A percentile compares a stretch with the other conserved stretches of the same genome.
Conservation (phyloP, 2,113 vertebrate genomes). For the Marmota monax region DNA sequence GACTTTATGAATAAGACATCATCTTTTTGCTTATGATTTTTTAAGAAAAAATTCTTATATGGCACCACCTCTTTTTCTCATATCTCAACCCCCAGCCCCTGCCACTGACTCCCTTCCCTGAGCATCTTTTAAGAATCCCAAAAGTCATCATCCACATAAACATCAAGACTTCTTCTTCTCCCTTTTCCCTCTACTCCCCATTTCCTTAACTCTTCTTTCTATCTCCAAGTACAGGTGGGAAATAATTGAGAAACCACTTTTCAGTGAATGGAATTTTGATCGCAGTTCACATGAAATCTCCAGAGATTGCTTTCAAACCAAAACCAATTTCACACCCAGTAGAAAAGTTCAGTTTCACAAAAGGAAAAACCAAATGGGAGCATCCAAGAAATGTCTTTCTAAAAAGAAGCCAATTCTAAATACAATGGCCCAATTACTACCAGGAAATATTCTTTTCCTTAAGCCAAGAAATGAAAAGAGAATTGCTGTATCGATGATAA, state of each 20-base stretch:
- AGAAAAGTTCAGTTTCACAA: constrained; percentile 51
- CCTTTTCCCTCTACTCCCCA: neutral
- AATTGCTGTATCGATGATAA: neutral
- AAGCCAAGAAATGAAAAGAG: constrained; percentile 30
- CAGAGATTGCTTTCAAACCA: constrained; percentile 64
- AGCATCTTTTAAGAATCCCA: neutral
- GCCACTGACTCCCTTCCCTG: neutral
- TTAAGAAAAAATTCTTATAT: neutral
- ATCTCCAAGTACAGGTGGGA: neutral
- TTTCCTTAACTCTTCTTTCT: constrained; percentile 47
- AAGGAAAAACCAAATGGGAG: constrained; percentile 58
- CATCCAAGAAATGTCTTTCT: neutral
- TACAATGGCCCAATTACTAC: neutral
- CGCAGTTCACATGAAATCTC: constrained; percentile 9
- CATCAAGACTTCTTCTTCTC: neutral
- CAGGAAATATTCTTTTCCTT: neutral
- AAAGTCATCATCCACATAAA: neutral
- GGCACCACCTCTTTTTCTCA: neutral
- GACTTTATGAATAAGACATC: neutral
- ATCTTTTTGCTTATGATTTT: neutral
- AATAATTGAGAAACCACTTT: constrained; percentile 39
- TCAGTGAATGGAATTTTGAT: constrained; percentile 45
- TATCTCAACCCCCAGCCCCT: neutral
- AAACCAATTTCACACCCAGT: constrained; percentile 59
- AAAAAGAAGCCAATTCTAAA: constrained; percentile 18